Evolutionary conservation across 1,140 invertebrate species (phyloP).

Genomic region (Lineus longissimus): DNA sequence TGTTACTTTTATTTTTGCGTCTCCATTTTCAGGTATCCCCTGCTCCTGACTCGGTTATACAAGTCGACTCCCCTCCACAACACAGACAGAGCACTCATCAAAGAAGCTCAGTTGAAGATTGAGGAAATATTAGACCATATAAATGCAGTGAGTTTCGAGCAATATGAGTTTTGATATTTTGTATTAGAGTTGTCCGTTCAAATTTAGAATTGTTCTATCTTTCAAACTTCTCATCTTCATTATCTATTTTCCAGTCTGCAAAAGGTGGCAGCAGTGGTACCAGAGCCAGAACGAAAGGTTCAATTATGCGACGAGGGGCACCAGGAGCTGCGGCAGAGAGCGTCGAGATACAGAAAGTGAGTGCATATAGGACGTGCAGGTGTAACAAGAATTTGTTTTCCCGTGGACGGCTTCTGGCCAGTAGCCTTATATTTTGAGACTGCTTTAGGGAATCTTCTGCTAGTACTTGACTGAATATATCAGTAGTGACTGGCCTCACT

Average conservation of each 20-base stretch:
- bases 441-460: too few species aligned
- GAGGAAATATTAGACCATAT: conserved; percentile 91
- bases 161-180: background rate
- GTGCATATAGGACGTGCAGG: too few species aligned
- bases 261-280: background rate
- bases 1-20: too few species aligned
- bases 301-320: too few species aligned
- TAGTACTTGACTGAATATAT: too few species aligned
- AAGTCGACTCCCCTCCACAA: conserved; percentile 84
- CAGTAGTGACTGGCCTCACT: too few species aligned
- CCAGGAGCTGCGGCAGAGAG: background rate
- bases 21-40: conserved; percentile 79
- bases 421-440: too few species aligned
- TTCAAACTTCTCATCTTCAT: too few species aligned
- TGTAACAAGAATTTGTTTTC: too few species aligned
- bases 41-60: conserved; percentile 80
- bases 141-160: conserved; percentile 65
- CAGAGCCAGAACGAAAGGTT: background rate
- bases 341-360: conserved; percentile 1
- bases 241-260: too few species aligned
- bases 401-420: too few species aligned
- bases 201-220: too few species aligned
- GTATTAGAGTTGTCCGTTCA: background rate
- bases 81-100: conserved; percentile 67
- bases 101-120: conserved; percentile 84